Conservation (phyloP, 1,140 invertebrate genomes). For the Colletes gigas region DNA sequence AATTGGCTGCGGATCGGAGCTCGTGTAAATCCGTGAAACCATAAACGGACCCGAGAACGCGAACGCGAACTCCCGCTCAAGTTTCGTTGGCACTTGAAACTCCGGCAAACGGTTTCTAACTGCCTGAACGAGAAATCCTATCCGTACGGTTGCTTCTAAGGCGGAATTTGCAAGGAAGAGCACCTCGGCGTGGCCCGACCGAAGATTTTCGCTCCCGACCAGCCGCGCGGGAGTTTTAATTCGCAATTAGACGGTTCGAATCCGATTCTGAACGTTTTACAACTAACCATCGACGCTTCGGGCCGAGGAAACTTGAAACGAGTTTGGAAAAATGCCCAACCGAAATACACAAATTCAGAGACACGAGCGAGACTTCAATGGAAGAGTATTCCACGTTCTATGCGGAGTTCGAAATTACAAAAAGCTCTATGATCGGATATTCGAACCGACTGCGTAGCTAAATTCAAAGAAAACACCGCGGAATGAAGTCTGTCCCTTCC, state of each 20-base stretch:
- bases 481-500: background rate
- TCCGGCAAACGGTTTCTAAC: constrained; percentile 42
- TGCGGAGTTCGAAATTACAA: background rate
- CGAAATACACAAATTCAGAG: no score
- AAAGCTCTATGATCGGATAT: background rate
- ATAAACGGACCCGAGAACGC: constrained; percentile 45
- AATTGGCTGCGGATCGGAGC: constrained; percentile 35
- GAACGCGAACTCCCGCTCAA: constrained; percentile 21
- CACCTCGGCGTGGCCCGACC: background rate
- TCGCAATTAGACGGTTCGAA: background rate
- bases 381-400: no score
- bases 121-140: constrained; percentile 35
- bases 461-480: constrained; percentile 14
- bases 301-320: no score
- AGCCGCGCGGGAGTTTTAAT: background rate
- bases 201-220: background rate
- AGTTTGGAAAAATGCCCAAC: no score
- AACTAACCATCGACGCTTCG: no score
- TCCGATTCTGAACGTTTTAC: background rate
- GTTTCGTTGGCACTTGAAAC: constrained; percentile 41
- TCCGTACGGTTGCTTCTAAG: background rate
- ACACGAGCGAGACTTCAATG: no score
- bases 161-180: background rate
- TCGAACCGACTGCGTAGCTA: background rate
- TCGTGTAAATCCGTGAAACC: constrained; percentile 55